phyloP scores from a whole-genome alignment of 2,888 invertebrate genomes.

The Oasisia sp. region DNA sequence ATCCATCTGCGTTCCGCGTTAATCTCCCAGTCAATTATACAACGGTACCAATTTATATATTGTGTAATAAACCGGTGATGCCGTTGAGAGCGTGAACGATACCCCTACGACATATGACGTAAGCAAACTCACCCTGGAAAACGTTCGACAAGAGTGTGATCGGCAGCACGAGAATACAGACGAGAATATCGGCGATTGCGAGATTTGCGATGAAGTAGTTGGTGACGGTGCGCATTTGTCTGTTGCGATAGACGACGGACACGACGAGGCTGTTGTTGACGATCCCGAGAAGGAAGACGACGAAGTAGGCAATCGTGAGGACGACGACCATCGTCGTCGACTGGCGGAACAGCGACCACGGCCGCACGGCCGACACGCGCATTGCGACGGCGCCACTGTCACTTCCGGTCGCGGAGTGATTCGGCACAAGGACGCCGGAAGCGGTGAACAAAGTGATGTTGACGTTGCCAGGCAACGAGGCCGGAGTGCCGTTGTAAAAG shows the following conservation, averaged over 20 bases:
- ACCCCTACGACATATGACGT: background rate
- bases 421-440: conserved; percentile 13
- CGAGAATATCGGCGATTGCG: conserved; percentile 43
- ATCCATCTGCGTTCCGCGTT: background rate
- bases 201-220: conserved; percentile 44
- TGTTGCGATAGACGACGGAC: conserved; percentile 38
- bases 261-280: conserved; percentile 42
- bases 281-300: conserved; percentile 40
- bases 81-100: background rate
- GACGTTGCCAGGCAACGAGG: background rate
- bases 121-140: conserved; percentile 39
- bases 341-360: conserved; percentile 47
- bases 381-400: background rate
- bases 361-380: conserved; percentile 8
- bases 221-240: conserved; percentile 39
- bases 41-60: background rate
- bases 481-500: background rate
- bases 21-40: background rate
- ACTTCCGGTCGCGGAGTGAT: conserved; percentile 10
- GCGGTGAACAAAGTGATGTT: background rate
- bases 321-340: conserved; percentile 44
- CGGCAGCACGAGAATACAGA: conserved; percentile 42
- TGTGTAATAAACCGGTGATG: background rate
- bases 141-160: conserved; percentile 42
- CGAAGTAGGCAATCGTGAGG: conserved; percentile 37